Evolutionary conservation across 2,797 vertebrate genomes (phyloP), one percentile per base, ranked within the genome.

Genomic region (Onychomys arenicola): DNA sequence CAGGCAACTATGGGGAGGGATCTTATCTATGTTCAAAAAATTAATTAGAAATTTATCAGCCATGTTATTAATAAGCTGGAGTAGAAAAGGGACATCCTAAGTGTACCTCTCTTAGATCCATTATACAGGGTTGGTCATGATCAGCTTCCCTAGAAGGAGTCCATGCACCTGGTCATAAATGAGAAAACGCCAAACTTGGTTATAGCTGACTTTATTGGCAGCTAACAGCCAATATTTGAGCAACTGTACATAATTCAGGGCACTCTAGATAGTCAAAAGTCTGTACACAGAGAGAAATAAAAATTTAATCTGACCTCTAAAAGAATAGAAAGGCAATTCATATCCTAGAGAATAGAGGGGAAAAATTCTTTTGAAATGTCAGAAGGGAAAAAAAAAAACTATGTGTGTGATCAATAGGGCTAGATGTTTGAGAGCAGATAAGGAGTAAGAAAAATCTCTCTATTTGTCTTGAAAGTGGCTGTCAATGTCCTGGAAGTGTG

Each of bases 381-480:
- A 92, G 37, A 75, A 77, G 55, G 29, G n/a, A 43, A 52, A 61
- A 46, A 43, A 83, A 86, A n/a, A n/a, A 46, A 80, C 27, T 55
- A 21, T 37, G 40, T 63, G 3, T 80, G 49, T 95, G 82, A 96
- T 95, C 94, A 95, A 92, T 92, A 96, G 52, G 80, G 40, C 32
- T 69, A 96, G 95, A 91, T 88, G 96, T 76, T 92, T 5, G 8
- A 96, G 59, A 96, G 59, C 95, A 88, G 91, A 94, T 90, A 97
- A 92, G 52, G 34, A 83, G 52, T 71, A 76, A 95, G 75, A 95
- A 96, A 98, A 94, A 57, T 82, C 55, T 86, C 94, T 81, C 93
- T 87, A 96, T 97, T 93, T 96, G 63, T 89, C 83, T 94, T 93
- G 78, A 92, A 96, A 96, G 87, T 61, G 23, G 59, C 73, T 94